A percentile compares a stretch with the other conserved stretches of the same genome.
phyloP scores from a whole-genome alignment of 1,140 invertebrate genomes.

The Leguminivora glycinivorella region DNA sequence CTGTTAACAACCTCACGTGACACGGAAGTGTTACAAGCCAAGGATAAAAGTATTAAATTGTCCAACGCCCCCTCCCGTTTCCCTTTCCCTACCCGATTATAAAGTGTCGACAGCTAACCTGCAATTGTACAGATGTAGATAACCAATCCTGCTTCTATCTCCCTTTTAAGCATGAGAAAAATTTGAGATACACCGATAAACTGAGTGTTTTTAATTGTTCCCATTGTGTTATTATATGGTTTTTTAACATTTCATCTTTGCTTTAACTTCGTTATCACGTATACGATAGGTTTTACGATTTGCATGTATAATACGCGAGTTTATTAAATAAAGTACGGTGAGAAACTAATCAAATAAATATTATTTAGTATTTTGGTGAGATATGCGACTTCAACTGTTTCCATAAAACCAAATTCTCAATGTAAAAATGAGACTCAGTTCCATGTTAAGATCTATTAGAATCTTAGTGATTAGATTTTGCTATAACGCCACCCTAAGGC shows the following conservation, averaged over 20 bases:
- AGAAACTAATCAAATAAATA: neutral
- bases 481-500: no score
- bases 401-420: no score
- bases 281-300: neutral
- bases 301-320: neutral
- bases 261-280: neutral
- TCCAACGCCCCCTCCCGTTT: neutral
- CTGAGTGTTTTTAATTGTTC: neutral
- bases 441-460: no score
- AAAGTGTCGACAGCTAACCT: slow-evolving; percentile 3
- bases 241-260: neutral
- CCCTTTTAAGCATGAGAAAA: slow-evolving; percentile 3
- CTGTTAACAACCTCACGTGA: neutral
- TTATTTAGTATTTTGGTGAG: no score
- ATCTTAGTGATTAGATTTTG: no score
- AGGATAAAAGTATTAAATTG: neutral
- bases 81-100: neutral
- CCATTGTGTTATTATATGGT: neutral
- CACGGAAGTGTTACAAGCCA: neutral
- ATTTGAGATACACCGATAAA: slow-evolving; percentile 2
- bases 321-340: neutral
- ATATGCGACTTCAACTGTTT: no score
- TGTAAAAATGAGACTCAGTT: no score
- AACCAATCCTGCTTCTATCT: slow-evolving; percentile 2
- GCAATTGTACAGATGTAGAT: slow-evolving; percentile 13